A percentile compares a stretch with the other conserved stretches of the same genome.
Conservation (phyloP, 2,888 invertebrate species). For the Esperia sulphurella region DNA sequence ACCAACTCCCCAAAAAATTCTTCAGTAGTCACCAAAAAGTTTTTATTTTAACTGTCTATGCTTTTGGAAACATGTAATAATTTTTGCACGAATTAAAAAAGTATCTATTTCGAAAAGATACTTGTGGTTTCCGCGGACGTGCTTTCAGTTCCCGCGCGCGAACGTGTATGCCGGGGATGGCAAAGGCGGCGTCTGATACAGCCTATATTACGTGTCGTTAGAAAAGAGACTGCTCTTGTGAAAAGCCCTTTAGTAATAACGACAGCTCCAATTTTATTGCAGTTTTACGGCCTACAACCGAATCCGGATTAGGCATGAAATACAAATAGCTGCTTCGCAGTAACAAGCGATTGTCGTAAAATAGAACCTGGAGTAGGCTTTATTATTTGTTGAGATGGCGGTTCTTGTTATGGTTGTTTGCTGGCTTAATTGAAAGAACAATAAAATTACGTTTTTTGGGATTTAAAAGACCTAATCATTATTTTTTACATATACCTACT, state of each 20-base stretch:
- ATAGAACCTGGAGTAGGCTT: not conserved
- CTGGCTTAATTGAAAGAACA: too few relatives aligned
- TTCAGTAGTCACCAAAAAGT: constrained; percentile 1
- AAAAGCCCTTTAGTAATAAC: constrained; percentile 34
- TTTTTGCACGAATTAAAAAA: constrained; percentile 2
- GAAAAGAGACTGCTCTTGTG: constrained; percentile 34
- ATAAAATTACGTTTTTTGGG: too few relatives aligned
- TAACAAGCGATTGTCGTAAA: not conserved
- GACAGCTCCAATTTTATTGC: constrained; percentile 8
- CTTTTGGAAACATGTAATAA: not conserved
- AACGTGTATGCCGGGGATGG: constrained; percentile 36
- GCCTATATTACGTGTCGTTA: constrained; percentile 37
- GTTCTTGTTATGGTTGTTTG: too few relatives aligned
- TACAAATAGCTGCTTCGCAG: not conserved
- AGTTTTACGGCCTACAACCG: not conserved
- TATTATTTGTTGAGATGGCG: not conserved
- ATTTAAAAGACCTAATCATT: too few relatives aligned
- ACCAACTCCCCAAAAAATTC: constrained; percentile 1
- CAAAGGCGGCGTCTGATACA: constrained; percentile 50
- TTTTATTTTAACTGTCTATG: not conserved
- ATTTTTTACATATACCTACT: too few relatives aligned
- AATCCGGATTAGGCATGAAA: not conserved
- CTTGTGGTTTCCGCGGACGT: too few relatives aligned
- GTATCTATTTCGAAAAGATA: too few relatives aligned
- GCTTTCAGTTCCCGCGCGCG: constrained; percentile 20